Conservation (phyloP, 2,888 invertebrate species). For the Steinernema hermaphroditum region DNA sequence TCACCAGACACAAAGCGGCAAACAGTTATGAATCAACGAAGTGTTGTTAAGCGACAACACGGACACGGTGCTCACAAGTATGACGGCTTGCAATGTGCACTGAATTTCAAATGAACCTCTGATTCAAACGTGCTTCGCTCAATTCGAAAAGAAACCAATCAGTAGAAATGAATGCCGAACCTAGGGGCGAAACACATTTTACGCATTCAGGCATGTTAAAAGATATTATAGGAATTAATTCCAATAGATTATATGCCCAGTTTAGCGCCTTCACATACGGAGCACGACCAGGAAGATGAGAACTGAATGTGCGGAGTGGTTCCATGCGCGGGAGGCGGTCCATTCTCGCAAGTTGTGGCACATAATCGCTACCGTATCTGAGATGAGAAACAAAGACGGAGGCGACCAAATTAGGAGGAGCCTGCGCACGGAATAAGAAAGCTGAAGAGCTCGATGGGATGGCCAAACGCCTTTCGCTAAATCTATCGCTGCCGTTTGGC, state of each 20-base stretch:
- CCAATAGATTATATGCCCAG: not conserved
- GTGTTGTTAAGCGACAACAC: not conserved
- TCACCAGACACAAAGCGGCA: no score
- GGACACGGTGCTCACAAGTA: not conserved
- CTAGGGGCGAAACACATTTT: not conserved
- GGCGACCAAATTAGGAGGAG: not conserved
- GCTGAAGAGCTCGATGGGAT: not conserved
- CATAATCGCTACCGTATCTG: conserved; percentile 21
- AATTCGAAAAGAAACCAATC: conserved; percentile 1
- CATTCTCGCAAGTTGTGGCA: not conserved
- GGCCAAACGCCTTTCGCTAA: not conserved
- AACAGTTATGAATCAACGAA: not conserved
- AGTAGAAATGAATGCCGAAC: not conserved
- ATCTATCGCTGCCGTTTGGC: conserved; percentile 18
- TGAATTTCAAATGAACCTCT: not conserved
- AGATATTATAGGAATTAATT: conserved; percentile 17
- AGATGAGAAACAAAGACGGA: conserved; percentile 1
- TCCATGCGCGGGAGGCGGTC: not conserved
- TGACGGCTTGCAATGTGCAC: not conserved
- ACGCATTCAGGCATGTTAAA: conserved; percentile 19
- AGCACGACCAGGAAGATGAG: conserved; percentile 12
- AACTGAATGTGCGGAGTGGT: not conserved
- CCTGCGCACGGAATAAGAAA: not conserved
- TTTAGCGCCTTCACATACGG: not conserved
- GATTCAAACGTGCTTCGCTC: conserved; percentile 8